A percentile compares a stretch with the other conserved stretches of the same genome.
These are phyloP conservation scores for Ichneumoninae sp. DNA, from an alignment of 2,888 invertebrate species.

Conservation along the genomic window DNA sequence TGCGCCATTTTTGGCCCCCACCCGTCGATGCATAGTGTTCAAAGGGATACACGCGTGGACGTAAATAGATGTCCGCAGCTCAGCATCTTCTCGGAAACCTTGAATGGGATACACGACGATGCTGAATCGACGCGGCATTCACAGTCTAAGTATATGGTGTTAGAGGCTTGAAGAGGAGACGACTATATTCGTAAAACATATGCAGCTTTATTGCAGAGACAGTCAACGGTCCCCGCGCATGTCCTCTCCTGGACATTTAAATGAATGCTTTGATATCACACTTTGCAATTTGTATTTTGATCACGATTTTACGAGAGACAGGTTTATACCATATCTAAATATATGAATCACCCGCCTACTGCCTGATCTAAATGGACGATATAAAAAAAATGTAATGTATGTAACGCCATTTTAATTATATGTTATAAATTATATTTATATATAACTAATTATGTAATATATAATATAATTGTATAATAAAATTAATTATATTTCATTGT, in stretches of 20 bases:
- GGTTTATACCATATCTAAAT: not conserved
- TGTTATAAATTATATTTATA: no score
- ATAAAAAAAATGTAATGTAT: not conserved
- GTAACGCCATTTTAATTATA: not conserved
- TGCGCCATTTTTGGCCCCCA: not conserved
- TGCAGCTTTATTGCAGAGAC: not conserved
- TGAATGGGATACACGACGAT: slow-evolving; percentile 11
- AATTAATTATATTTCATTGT: no score
- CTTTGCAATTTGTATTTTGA: not conserved
- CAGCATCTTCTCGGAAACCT: slow-evolving; percentile 7
- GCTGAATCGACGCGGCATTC: slow-evolving; percentile 19
- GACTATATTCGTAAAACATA: not conserved
- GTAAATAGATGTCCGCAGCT: not conserved
- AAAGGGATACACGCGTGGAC: not conserved
- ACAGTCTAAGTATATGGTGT: slow-evolving; percentile 26
- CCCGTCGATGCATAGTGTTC: not conserved
- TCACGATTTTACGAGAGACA: no score
- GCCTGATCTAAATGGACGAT: not conserved
- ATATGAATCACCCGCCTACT: not conserved
- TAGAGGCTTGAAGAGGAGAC: not conserved
- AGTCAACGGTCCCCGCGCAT: not conserved
- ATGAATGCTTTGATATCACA: not conserved
- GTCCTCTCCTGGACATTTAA: not conserved
- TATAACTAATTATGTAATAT: no score
- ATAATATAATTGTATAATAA: no score